These are phyloP conservation scores for Oryzias celebensis DNA, from an alignment of 2,113 vertebrate genomes.

Conservation along the genomic window DNA sequence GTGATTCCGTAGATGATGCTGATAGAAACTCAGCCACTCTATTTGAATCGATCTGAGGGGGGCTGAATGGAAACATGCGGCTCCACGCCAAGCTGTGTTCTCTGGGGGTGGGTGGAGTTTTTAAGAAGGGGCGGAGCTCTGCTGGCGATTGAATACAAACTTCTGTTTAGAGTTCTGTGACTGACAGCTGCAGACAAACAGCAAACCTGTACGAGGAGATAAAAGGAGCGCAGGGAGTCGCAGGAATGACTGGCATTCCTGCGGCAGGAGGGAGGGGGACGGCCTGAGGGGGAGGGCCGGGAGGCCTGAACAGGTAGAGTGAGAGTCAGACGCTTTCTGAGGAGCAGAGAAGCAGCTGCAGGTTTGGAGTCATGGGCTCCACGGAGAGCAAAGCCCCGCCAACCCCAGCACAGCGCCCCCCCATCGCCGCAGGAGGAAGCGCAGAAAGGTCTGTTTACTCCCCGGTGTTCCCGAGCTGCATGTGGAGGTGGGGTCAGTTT, in stretches of 20 bases:
- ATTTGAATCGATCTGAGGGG: too few relatives aligned
- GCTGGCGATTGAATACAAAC: too few relatives aligned
- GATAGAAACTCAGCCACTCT: too few relatives aligned
- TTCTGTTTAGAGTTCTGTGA: too few relatives aligned
- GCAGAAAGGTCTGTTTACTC: slow-evolving; percentile 52
- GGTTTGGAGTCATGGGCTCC: slow-evolving; percentile 50
- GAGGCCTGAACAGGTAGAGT: slow-evolving; percentile 32
- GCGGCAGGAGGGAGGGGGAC: slow-evolving; percentile 18
- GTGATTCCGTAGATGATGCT: too few relatives aligned
- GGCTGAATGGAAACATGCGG: too few relatives aligned
- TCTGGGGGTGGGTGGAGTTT: neutral
- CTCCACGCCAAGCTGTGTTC: too few relatives aligned
- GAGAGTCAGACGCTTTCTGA: slow-evolving; percentile 35
- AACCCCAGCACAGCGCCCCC: slow-evolving; percentile 9
- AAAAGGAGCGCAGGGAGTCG: slow-evolving; percentile 13
- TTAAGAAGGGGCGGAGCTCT: neutral
- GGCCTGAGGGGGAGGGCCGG: slow-evolving; percentile 8
- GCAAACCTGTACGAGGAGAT: neutral
- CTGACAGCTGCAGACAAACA: too few relatives aligned
- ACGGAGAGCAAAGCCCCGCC: slow-evolving; percentile 41
- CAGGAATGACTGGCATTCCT: slow-evolving; percentile 54
- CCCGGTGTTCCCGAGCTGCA: neutral
- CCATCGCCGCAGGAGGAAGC: slow-evolving; percentile 44
- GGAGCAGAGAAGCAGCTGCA: neutral
- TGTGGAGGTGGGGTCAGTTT: neutral